Percentiles rank a stretch among this genome's conserved stretches.
These are phyloP conservation scores for Drosophila peninsularis DNA, from an alignment of 2,888 invertebrate species.

Conservation along the genomic window DNA sequence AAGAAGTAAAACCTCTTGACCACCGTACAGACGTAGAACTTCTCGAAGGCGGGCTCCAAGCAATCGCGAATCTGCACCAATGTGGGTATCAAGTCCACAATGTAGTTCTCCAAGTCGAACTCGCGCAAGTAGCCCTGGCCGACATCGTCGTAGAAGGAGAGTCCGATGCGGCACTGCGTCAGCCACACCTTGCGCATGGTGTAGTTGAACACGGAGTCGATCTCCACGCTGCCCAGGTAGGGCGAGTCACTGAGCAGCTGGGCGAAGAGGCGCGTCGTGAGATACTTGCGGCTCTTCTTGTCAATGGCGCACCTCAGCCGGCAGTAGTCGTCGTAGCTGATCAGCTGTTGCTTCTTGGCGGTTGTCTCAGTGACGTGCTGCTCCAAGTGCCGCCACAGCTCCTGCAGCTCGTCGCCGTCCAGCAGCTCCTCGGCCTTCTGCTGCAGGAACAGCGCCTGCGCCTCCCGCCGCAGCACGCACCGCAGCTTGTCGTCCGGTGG, in stretches of 20 bases:
- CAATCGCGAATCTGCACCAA: slow-evolving; percentile 95
- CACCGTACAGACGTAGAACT: slow-evolving; percentile 98
- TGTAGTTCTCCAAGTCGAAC: slow-evolving; percentile 97
- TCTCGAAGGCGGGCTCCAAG: slow-evolving; percentile 96
- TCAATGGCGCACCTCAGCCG: slow-evolving; percentile 91
- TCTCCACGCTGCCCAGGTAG: slow-evolving; percentile 91
- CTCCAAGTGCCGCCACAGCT: slow-evolving; percentile 93
- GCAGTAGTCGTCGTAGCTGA: slow-evolving; percentile 93
- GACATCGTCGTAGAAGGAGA: slow-evolving; percentile 96
- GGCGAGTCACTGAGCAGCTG: slow-evolving; percentile 94
- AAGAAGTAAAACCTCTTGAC: slow-evolving; percentile 98
- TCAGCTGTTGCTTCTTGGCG: slow-evolving; percentile 91
- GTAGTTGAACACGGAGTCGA: slow-evolving; percentile 96
- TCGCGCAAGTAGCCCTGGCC: slow-evolving; percentile 96
- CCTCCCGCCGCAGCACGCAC: slow-evolving; percentile 94
- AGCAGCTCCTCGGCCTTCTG: slow-evolving; percentile 92
- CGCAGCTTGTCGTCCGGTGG: slow-evolving; percentile 90
- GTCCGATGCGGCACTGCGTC: slow-evolving; percentile 96
- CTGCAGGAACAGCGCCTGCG: slow-evolving; percentile 94
- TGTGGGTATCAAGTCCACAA: slow-evolving; percentile 96
- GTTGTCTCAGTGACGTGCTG: slow-evolving; percentile 90
- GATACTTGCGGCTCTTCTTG: slow-evolving; percentile 90
- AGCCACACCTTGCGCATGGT: slow-evolving; percentile 98
- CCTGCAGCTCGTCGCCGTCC: slow-evolving; percentile 94
- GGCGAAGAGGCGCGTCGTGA: slow-evolving; percentile 94